Conservation (phyloP, 2,888 invertebrate species). For the Cenopis cana region DNA sequence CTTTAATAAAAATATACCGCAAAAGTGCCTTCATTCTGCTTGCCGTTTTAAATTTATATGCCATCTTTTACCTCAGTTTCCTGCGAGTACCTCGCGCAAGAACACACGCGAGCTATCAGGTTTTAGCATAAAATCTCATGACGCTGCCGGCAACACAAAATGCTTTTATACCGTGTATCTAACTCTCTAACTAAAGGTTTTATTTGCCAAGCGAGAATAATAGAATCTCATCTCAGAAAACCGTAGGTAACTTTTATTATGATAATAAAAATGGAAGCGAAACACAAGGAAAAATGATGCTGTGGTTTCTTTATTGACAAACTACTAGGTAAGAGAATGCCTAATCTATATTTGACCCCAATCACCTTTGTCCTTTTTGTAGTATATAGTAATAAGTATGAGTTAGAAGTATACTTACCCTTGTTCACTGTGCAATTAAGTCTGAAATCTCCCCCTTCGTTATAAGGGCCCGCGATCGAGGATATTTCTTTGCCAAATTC, state of each 20-base stretch:
- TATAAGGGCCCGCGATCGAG: conserved; percentile 89
- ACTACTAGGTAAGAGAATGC: conserved; percentile 14
- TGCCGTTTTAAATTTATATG: conserved; percentile 44
- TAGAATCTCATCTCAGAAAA: conserved; percentile 11
- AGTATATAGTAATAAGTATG: conserved; percentile 35
- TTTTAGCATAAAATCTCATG: conserved; percentile 41
- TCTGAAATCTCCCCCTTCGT: conserved; percentile 89
- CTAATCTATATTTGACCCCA: conserved; percentile 46
- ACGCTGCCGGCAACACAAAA: conserved; percentile 30
- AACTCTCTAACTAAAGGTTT: conserved; percentile 41
- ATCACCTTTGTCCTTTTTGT: conserved; percentile 50
- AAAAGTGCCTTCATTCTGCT: conserved; percentile 39
- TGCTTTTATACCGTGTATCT: conserved; percentile 36
- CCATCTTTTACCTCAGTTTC: conserved; percentile 39
- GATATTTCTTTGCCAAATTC: conserved; percentile 88
- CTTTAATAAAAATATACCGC: conserved; percentile 40
- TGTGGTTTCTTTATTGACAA: conserved; percentile 26
- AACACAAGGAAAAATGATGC: conserved; percentile 14
- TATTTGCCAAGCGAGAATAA: conserved; percentile 38
- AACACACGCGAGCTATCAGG: conserved; percentile 39
- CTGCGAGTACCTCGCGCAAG: conserved; percentile 21
- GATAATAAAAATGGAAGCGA: conserved; percentile 29
- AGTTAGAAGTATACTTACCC: conserved; percentile 78
- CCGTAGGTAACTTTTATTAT: conserved; percentile 28
- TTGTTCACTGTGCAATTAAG: conserved; percentile 90